A percentile compares a stretch with the other conserved stretches of the same genome.
These are phyloP conservation scores for Brachymystax lenok DNA, from an alignment of 2,797 vertebrate genomes.

Conservation along the genomic window DNA sequence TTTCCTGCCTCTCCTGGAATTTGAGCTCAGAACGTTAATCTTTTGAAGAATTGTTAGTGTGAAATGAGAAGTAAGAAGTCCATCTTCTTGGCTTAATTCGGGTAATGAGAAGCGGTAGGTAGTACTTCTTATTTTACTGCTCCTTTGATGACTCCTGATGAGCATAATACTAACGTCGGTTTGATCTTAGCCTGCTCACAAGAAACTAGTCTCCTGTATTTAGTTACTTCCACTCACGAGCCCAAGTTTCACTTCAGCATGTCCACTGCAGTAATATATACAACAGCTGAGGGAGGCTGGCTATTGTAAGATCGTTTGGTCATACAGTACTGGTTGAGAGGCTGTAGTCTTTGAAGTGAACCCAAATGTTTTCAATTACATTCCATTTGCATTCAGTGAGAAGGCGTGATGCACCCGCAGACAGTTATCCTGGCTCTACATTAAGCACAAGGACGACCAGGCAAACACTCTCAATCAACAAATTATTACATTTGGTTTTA, in stretches of 20 bases:
- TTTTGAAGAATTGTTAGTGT: neutral
- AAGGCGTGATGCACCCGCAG: constrained; percentile 61
- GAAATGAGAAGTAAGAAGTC: neutral
- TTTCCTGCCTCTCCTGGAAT: neutral
- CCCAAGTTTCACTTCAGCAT: constrained; percentile 42
- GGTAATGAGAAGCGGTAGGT: constrained; percentile 2
- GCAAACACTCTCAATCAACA: constrained; percentile 42
- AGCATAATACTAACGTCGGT: constrained; percentile 33
- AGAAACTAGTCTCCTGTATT: constrained; percentile 15
- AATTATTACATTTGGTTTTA: constrained; percentile 29
- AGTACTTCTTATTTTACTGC: constrained; percentile 10
- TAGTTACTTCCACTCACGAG: constrained; percentile 54
- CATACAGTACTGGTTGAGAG: constrained; percentile 36
- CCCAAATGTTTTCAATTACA: constrained; percentile 68
- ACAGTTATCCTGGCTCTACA: constrained; percentile 47
- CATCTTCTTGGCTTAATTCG: neutral
- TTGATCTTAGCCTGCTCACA: constrained; percentile 39
- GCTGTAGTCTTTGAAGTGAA: constrained; percentile 62
- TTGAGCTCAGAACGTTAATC: constrained; percentile 1
- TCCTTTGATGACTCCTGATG: constrained; percentile 31
- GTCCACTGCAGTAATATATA: constrained; percentile 30
- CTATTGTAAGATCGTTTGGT: constrained; percentile 49
- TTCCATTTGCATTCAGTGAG: constrained; percentile 61
- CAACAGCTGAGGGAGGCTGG: constrained; percentile 54
- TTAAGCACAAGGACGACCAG: constrained; percentile 44